Conservation (phyloP, 2,797 vertebrate genomes). For the Prunella strophiata region DNA sequence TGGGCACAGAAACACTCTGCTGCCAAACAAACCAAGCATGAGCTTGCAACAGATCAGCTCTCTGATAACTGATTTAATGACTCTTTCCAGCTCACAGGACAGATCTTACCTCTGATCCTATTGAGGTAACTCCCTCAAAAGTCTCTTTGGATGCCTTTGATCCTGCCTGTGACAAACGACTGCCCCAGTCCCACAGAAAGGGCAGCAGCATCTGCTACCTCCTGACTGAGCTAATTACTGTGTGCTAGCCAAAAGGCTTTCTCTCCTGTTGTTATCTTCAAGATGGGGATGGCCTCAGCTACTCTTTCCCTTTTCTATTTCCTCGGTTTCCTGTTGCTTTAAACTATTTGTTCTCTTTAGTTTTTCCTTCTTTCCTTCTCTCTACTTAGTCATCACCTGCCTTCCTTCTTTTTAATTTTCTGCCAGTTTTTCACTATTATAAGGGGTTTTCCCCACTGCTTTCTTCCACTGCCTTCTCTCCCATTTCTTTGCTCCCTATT, state of each 20-base stretch:
- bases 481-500: not conserved
- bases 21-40: not conserved
- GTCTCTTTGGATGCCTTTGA: not conserved
- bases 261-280: not conserved
- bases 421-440: not conserved
- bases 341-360: not conserved
- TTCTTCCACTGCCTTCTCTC: not conserved
- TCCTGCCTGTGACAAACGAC: not conserved
- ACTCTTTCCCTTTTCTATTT: not conserved
- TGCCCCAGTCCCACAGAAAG: not conserved
- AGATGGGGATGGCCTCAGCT: not conserved
- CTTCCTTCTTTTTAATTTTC: not conserved
- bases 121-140: not conserved
- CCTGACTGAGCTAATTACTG: not conserved
- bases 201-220: not conserved
- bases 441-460: rapidly evolving
- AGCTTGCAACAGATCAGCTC: not conserved
- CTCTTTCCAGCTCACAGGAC: not conserved
- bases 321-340: not conserved
- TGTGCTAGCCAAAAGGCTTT: not conserved
- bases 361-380: not conserved
- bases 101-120: not conserved
- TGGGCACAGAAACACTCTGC: not conserved
- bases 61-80: not conserved
- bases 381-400: rapidly evolving